A percentile compares a stretch with the other conserved stretches of the same genome.
phyloP scores from a whole-genome alignment of 2,113 vertebrate genomes.

The Oriolus oriolus region DNA sequence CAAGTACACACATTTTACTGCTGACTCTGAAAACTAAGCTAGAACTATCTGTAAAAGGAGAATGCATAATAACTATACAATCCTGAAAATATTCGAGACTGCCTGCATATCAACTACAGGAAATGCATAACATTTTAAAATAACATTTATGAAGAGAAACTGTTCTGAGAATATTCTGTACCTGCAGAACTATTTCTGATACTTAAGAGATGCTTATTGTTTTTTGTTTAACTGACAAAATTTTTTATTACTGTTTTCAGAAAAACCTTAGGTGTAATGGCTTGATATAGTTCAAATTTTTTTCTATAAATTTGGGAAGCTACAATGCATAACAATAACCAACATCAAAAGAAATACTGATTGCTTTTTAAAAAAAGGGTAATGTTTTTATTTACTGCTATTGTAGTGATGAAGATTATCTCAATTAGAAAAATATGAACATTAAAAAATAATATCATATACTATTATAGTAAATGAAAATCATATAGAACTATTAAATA shows the following conservation, averaged over 20 bases:
- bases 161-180: background rate
- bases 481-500: background rate
- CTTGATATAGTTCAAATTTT: background rate
- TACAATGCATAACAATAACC: background rate
- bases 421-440: background rate
- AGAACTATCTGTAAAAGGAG: background rate
- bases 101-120: background rate
- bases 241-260: background rate
- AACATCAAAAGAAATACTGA: background rate
- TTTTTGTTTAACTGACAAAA: background rate
- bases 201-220: fast-evolving
- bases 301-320: background rate
- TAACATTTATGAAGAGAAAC: background rate
- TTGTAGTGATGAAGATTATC: background rate
- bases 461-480: background rate
- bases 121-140: background rate
- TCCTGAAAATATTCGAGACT: background rate
- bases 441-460: background rate
- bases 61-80: background rate
- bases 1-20: background rate
- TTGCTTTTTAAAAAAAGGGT: background rate
- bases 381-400: background rate
- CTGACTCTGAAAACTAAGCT: background rate
- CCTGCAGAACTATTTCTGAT: background rate
- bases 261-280: background rate